Evolutionary conservation across 2,888 invertebrate genomes (phyloP).

Genomic region (Ryuthela nishihirai): DNA sequence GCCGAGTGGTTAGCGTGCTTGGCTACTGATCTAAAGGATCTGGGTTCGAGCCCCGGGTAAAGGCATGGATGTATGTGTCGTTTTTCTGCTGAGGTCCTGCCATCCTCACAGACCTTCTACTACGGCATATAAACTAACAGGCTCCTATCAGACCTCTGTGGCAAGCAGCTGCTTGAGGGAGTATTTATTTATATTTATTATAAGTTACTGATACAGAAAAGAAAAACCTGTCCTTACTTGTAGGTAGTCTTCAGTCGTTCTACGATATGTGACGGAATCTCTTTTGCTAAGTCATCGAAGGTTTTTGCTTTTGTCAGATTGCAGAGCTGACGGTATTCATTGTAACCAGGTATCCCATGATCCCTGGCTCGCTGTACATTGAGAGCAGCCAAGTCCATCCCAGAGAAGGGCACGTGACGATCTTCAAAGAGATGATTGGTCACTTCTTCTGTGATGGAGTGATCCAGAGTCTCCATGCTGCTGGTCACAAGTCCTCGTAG

Average conservation of each 20-base stretch:
- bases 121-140: no score
- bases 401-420: slow-evolving; percentile 81
- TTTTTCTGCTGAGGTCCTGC: no score
- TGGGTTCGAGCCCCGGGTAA: no score
- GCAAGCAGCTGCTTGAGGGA: no score
- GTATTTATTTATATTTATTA: no score
- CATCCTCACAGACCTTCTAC: no score
- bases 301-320: slow-evolving; percentile 78
- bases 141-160: no score
- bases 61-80: no score
- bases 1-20: no score
- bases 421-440: slow-evolving; percentile 94
- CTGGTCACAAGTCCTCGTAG: slow-evolving; percentile 79
- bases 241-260: slow-evolving; percentile 51
- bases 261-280: slow-evolving; percentile 70
- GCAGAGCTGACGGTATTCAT: slow-evolving; percentile 84
- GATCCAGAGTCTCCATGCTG: slow-evolving; percentile 89
- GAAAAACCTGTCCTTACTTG: slow-evolving; percentile 40
- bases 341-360: slow-evolving; percentile 83
- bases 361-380: slow-evolving; percentile 66
- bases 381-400: slow-evolving; percentile 82
- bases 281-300: slow-evolving; percentile 82
- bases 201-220: no score
- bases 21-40: no score
- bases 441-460: slow-evolving; percentile 90